phyloP scores from a whole-genome alignment of 2,888 invertebrate genomes.

The Eristalinus aeneus region DNA sequence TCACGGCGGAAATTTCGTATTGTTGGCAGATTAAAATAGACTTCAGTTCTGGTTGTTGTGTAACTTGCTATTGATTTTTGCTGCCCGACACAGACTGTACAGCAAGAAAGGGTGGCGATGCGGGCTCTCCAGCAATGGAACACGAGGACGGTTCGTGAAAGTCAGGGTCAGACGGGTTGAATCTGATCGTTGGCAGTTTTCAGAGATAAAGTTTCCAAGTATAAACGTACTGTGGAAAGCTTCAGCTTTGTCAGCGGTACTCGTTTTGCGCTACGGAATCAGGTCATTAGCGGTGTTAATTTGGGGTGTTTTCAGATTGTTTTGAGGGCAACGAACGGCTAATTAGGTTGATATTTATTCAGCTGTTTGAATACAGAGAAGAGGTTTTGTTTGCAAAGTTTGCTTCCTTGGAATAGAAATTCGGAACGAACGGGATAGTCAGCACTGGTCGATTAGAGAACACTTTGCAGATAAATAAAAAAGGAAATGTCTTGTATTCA shows the following conservation, averaged over 20 bases:
- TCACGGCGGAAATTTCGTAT: neutral
- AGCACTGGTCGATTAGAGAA: too few relatives aligned
- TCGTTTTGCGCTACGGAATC: neutral
- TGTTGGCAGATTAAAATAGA: conserved; percentile 8
- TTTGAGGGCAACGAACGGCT: neutral
- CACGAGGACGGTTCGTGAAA: neutral
- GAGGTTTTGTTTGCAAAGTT: too few relatives aligned
- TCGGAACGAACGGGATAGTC: too few relatives aligned
- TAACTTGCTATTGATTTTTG: conserved; percentile 16
- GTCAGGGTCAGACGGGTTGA: neutral
- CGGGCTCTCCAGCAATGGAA: neutral
- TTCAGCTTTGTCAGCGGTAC: neutral
- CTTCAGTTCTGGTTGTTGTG: neutral
- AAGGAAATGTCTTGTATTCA: too few relatives aligned
- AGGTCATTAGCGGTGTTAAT: neutral
- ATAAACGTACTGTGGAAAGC: too few relatives aligned
- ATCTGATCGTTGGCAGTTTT: neutral
- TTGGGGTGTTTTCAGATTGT: neutral
- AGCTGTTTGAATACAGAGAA: too few relatives aligned
- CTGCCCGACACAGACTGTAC: neutral
- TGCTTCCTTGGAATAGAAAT: too few relatives aligned
- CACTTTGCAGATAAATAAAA: too few relatives aligned
- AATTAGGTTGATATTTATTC: too few relatives aligned
- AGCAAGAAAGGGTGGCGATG: neutral
- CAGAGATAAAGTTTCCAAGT: neutral